phyloP scores from a whole-genome alignment of 2,888 invertebrate species.

The Spisula solida region DNA sequence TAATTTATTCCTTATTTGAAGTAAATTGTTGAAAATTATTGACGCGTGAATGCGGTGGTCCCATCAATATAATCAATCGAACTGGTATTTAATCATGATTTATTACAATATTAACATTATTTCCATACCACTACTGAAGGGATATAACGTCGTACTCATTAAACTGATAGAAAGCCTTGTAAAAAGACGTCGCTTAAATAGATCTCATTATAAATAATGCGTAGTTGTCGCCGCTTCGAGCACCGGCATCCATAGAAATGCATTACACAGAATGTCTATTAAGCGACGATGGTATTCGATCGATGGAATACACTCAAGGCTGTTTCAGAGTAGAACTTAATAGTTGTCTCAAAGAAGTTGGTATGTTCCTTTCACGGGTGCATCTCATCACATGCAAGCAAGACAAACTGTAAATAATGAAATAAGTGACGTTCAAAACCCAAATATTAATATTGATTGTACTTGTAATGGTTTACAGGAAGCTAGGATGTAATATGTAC shows the following conservation, averaged over 20 bases:
- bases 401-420: too few species aligned
- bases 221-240: background rate
- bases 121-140: background rate
- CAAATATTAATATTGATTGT: too few species aligned
- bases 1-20: background rate
- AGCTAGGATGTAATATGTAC: too few species aligned
- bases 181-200: background rate
- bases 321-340: background rate
- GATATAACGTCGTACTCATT: background rate
- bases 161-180: background rate
- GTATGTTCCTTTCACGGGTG: background rate
- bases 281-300: background rate
- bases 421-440: too few species aligned
- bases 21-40: background rate
- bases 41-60: background rate
- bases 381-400: too few species aligned
- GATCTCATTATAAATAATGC: slow-evolving; percentile 21
- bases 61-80: background rate
- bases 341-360: background rate
- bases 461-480: too few species aligned
- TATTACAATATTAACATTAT: background rate
- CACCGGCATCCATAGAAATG: slow-evolving; percentile 4
- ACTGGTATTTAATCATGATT: background rate
- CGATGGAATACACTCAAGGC: slow-evolving; percentile 16
- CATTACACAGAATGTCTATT: slow-evolving; percentile 17